Evolutionary conservation across 1,140 invertebrate genomes (phyloP).

Genomic region (Leucophenga varia): DNA sequence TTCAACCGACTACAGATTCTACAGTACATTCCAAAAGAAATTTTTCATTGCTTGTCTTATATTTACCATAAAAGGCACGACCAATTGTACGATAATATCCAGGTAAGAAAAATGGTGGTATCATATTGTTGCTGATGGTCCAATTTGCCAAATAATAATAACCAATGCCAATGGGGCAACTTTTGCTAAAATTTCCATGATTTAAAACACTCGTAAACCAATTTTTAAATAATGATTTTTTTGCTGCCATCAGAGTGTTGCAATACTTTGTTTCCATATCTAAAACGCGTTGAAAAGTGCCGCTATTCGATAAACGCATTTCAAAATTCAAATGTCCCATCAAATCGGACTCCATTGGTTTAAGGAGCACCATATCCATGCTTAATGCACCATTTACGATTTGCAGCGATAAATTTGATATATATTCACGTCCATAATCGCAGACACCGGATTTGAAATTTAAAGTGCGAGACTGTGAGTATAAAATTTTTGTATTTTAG

Average conservation of each 20-base stretch:
- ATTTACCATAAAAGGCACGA: constrained; percentile 27
- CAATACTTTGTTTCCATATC: constrained; percentile 22
- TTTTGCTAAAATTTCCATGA: constrained; percentile 26
- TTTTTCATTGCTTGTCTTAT: constrained; percentile 21
- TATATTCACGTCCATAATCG: constrained; percentile 5
- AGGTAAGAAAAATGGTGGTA: constrained; percentile 21
- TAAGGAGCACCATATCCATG: constrained; percentile 10
- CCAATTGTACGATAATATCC: constrained; percentile 29
- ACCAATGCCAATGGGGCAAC: constrained; percentile 16
- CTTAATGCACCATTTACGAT: constrained; percentile 11
- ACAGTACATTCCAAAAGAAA: constrained; percentile 36
- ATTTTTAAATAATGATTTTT: constrained; percentile 24
- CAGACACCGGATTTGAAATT: no score
- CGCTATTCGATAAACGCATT: constrained; percentile 18
- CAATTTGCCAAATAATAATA: constrained; percentile 17
- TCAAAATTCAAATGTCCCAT: constrained; percentile 21
- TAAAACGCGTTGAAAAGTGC: constrained; percentile 22
- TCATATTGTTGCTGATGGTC: constrained; percentile 17
- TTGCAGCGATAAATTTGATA: constrained; percentile 16
- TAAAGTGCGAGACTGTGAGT: no score
- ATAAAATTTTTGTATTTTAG: no score
- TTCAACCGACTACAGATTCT: background rate
- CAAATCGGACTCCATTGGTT: constrained; percentile 17
- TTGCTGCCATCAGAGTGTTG: constrained; percentile 18
- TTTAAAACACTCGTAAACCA: constrained; percentile 17